A percentile compares a stretch with the other conserved stretches of the same genome.
Evolutionary conservation across 1,140 invertebrate genomes (phyloP).

Genomic region (Drosophila neocordata): DNA sequence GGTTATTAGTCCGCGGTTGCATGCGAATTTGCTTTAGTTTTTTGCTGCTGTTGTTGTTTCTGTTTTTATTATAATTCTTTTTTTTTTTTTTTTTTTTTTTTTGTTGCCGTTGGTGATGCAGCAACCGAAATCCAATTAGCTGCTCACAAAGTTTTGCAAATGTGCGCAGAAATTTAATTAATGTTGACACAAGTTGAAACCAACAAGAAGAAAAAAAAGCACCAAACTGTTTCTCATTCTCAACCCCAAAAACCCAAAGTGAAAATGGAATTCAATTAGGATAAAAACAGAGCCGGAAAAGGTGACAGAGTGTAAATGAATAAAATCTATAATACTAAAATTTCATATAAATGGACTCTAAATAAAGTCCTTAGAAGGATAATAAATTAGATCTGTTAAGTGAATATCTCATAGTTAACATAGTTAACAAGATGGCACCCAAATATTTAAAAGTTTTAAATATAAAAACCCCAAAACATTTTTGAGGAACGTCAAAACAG

Average conservation of each 20-base stretch:
- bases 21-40: slow-evolving; percentile 72
- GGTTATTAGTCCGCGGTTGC: slow-evolving; percentile 74
- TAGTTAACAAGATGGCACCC: too few species aligned
- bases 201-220: slow-evolving; percentile 22
- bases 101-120: slow-evolving; percentile 45
- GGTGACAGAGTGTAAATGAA: background rate
- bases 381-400: too few species aligned
- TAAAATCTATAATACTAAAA: background rate
- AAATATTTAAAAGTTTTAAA: too few species aligned
- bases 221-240: background rate
- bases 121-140: slow-evolving; percentile 76
- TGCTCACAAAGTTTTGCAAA: slow-evolving; percentile 76
- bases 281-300: background rate
- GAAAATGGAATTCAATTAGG: background rate
- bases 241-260: background rate
- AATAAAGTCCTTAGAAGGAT: too few species aligned
- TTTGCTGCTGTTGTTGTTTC: slow-evolving; percentile 26
- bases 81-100: slow-evolving; percentile 3
- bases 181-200: slow-evolving; percentile 73
- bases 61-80: slow-evolving; percentile 6
- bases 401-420: too few species aligned
- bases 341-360: too few species aligned
- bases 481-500: too few species aligned
- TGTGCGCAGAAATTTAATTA: slow-evolving; percentile 76
- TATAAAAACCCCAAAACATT: too few species aligned